Evolutionary conservation across 1,140 invertebrate species (phyloP).

Genomic region (Hestina assimilis): DNA sequence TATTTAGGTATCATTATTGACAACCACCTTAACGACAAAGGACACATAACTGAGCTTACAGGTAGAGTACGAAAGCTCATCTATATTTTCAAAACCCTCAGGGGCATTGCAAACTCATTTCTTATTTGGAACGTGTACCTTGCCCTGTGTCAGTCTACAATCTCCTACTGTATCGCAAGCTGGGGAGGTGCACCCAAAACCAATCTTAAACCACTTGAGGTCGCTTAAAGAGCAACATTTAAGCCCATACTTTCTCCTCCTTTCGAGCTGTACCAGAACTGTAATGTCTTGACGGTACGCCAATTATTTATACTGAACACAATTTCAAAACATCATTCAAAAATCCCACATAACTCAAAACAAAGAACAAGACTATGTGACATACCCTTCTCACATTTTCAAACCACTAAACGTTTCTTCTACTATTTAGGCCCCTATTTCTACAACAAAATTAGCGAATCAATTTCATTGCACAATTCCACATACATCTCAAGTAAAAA

Average conservation of each 20-base stretch:
- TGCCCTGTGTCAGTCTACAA: background rate
- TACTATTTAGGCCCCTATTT: no score
- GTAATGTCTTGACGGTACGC: background rate
- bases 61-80: background rate
- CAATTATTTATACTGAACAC: background rate
- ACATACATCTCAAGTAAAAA: no score
- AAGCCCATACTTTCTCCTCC: background rate
- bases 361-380: no score
- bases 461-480: no score
- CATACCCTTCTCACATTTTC: no score
- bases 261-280: background rate
- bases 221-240: background rate
- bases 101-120: background rate
- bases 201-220: background rate
- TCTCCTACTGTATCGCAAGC: background rate
- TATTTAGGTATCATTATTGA: background rate
- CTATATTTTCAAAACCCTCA: background rate
- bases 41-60: background rate
- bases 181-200: background rate
- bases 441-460: no score
- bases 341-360: no score
- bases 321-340: background rate
- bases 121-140: background rate
- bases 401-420: no score
- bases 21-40: background rate